Evolutionary conservation across 2,113 vertebrate species (phyloP).

Genomic region (Ursus arctos): DNA sequence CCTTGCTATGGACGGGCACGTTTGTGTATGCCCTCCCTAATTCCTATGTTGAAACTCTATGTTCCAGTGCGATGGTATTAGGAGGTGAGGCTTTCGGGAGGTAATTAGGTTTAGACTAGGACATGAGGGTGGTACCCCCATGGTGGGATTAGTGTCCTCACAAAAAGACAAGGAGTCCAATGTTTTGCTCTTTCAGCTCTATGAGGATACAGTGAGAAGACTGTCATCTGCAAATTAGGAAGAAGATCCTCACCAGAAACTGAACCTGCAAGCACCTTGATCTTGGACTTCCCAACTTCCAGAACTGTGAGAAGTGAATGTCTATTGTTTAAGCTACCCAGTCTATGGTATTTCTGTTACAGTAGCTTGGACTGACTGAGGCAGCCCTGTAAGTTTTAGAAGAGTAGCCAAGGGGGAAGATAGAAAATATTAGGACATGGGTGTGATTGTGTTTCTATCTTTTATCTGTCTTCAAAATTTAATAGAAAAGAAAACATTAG

Average conservation of each 20-base stretch:
- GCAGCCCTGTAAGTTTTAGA: background rate
- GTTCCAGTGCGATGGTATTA: background rate
- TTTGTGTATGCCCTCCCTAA: background rate
- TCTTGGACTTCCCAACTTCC: background rate
- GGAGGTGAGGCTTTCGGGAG: background rate
- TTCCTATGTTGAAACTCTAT: background rate
- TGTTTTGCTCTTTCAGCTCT: background rate
- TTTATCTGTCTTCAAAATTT: background rate
- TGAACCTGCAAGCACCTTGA: background rate
- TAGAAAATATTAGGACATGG: background rate
- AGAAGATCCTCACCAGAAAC: background rate
- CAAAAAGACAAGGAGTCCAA: background rate
- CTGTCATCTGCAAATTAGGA: background rate
- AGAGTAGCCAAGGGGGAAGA: background rate
- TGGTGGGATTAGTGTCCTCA: background rate
- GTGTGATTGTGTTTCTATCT: background rate
- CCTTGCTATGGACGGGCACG: background rate
- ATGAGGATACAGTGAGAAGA: background rate
- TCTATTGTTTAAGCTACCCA: background rate
- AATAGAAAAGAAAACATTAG: background rate
- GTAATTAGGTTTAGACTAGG: background rate
- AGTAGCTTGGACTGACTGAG: background rate
- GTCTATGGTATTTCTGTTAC: background rate
- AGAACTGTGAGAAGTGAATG: background rate
- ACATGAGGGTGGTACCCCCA: background rate